Percentiles rank a stretch among this genome's conserved stretches.
Evolutionary conservation across 2,888 invertebrate genomes (phyloP).

Genomic region (Melinaea menophilus): DNA sequence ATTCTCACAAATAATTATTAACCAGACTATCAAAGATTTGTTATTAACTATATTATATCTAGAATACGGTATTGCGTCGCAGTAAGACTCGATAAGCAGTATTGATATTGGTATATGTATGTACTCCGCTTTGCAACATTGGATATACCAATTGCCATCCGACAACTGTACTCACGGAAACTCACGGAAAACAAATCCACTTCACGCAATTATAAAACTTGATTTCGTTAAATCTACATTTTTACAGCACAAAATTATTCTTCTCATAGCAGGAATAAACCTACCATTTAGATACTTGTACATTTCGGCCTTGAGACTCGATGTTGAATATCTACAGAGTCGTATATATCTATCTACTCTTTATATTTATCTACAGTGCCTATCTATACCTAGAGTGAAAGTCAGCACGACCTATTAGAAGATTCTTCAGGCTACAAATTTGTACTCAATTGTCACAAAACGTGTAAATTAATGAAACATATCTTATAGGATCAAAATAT

Average conservation of each 20-base stretch:
- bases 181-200: constrained; percentile 37
- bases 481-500: constrained; percentile 48
- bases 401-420: constrained; percentile 71
- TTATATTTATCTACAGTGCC: constrained; percentile 68
- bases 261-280: constrained; percentile 50
- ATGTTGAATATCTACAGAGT: constrained; percentile 72
- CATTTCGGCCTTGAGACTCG: constrained; percentile 77
- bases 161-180: constrained; percentile 22
- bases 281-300: constrained; percentile 55
- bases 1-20: constrained; percentile 26
- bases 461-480: constrained; percentile 45
- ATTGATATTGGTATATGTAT: constrained; percentile 36
- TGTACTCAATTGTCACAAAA: constrained; percentile 42
- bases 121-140: constrained; percentile 28
- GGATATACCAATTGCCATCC: constrained; percentile 23
- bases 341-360: constrained; percentile 52
- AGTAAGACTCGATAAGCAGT: constrained; percentile 45
- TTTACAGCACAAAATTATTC: constrained; percentile 49
- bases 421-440: constrained; percentile 39
- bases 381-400: constrained; percentile 77
- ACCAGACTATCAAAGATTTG: constrained; percentile 25
- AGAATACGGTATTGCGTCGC: constrained; percentile 50
- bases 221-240: constrained; percentile 50
- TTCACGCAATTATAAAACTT: constrained; percentile 36
- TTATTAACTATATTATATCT: constrained; percentile 31